Base-by-base conservation (phyloP, 2,888 invertebrate species). In the Calameuta filiformis region DNA sequence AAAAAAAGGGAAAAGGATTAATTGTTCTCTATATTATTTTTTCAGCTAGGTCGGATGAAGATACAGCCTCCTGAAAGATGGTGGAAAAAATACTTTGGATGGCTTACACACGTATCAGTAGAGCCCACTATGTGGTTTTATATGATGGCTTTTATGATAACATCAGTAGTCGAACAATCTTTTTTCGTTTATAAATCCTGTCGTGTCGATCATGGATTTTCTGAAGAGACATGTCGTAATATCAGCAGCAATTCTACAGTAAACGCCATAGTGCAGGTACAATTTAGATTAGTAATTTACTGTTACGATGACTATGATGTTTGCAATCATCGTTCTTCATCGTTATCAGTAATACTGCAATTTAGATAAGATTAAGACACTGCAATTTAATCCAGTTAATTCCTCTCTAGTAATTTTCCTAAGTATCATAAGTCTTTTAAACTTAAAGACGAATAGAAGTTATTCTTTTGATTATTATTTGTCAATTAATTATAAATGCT, bases 61-160 rank as follows among this genome's bases (percentile, higher is more conserved):
- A 15, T 71, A 12, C 33, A 71, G 12, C 31, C 71, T 31, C 33
- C 71, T 31, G 56, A 56, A 56, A 71, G 34, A 31, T 71, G 71
- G 71, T 81, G 73, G 35, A 76, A 77, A 31, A 88, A 86, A 80
- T 85, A 83, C 35, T 84, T 85, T 4, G 77, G 79, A 85, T 89
- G 88, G 85, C 69, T 89, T n/a, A 83, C 79, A 73, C 88, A 92
- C 37, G 93, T 96, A 77, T 95, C 97, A 0, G 96, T 98, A 34
- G 98, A 98, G 88, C 97, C 98, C 0, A 94, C 96, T 0, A 95
- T 98, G 94, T 96, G 97, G 89, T 92, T 97, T 2, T 98, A 97
- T 89, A 97, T 98, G 97, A 94, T 97, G 93, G 96, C 97, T 1
- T 96, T 94, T 86, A 96, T 96, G 96, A 93, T 94, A 76, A 97